Conservation (phyloP, 2,888 invertebrate genomes). For the Melanargia galathea region DNA sequence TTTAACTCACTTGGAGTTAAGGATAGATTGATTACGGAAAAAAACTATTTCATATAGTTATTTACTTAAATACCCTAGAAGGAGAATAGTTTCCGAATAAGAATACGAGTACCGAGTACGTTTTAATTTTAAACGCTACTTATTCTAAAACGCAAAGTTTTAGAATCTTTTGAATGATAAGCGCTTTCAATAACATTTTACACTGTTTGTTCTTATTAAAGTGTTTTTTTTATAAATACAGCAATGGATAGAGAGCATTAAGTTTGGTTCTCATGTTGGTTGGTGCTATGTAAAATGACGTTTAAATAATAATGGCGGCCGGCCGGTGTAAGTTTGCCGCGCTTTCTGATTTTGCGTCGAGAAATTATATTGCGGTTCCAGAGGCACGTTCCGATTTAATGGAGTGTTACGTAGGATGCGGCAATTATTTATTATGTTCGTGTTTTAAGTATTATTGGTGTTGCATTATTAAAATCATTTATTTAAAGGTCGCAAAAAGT, state of each 20-base stretch:
- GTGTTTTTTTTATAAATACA: slow-evolving; percentile 12
- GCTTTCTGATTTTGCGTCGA: slow-evolving; percentile 80
- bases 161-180: no score
- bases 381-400: slow-evolving; percentile 73
- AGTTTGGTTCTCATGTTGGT: slow-evolving; percentile 12
- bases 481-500: neutral
- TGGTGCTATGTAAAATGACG: slow-evolving; percentile 41
- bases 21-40: no score
- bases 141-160: no score
- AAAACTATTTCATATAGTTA: no score
- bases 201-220: neutral
- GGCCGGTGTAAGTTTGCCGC: slow-evolving; percentile 58
- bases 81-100: no score
- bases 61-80: no score
- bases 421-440: slow-evolving; percentile 65
- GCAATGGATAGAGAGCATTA: slow-evolving; percentile 25
- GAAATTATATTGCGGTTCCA: slow-evolving; percentile 65
- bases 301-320: slow-evolving; percentile 45
- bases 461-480: slow-evolving; percentile 23
- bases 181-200: neutral
- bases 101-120: no score
- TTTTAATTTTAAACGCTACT: no score
- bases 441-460: slow-evolving; percentile 36
- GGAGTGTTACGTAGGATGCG: slow-evolving; percentile 67
- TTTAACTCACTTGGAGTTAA: no score